A percentile compares a stretch with the other conserved stretches of the same genome.
Conservation (phyloP, 2,113 vertebrate species). For the Picathartes gymnocephalus region DNA sequence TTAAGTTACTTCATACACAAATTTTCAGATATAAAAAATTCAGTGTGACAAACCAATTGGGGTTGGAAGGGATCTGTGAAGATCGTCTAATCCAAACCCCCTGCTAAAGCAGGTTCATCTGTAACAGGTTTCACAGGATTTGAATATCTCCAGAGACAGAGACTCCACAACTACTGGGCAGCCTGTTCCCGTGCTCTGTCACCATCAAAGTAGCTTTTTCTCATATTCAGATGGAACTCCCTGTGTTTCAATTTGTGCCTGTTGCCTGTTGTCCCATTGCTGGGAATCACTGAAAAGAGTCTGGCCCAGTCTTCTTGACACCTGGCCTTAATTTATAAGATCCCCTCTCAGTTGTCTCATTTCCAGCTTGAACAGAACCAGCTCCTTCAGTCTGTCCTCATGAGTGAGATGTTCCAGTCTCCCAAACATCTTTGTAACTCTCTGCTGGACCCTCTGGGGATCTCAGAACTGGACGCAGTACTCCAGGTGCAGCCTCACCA, state of each 20-base stretch:
- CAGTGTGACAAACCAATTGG: neutral
- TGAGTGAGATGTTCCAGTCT: neutral
- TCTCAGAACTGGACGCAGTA: neutral
- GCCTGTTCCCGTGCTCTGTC: neutral
- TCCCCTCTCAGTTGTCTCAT: neutral
- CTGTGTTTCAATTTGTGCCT: neutral
- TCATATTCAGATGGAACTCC: neutral
- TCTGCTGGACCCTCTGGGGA: neutral
- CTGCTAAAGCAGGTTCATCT: neutral
- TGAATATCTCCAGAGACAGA: neutral
- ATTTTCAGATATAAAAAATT: neutral
- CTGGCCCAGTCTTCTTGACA: neutral
- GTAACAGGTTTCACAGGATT: neutral
- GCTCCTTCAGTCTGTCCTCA: neutral
- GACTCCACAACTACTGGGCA: neutral
- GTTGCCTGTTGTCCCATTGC: accelerated
- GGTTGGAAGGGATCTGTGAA: neutral
- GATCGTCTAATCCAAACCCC: accelerated
- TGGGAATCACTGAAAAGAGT: neutral
- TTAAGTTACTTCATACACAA: neutral
- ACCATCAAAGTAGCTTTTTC: neutral
- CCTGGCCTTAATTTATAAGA: neutral
- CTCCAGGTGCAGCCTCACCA: neutral
- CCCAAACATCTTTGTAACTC: neutral
- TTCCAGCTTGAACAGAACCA: neutral